phyloP scores from a whole-genome alignment of 2,113 vertebrate species.

The Hiodon tergisus region DNA sequence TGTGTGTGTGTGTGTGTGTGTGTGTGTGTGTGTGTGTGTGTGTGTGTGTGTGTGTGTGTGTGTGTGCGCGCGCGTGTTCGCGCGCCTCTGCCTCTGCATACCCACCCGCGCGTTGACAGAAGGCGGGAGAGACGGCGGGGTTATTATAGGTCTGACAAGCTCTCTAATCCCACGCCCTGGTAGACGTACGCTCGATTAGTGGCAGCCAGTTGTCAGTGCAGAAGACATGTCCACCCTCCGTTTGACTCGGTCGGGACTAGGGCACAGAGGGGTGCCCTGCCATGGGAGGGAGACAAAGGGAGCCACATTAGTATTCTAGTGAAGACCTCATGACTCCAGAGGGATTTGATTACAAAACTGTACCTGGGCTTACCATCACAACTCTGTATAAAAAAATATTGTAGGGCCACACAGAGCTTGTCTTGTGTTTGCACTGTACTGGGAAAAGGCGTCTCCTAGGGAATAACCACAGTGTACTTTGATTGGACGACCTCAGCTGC shows the following conservation, averaged over 20 bases:
- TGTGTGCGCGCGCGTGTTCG: not conserved
- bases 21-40: slow-evolving; percentile 29
- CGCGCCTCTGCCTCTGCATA: not conserved
- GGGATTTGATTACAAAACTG: slow-evolving; percentile 95
- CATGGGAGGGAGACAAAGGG: slow-evolving; percentile 59
- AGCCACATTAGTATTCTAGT: slow-evolving; percentile 87
- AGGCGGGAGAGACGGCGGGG: slow-evolving; percentile 14
- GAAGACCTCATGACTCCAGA: slow-evolving; percentile 85
- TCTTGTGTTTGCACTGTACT: slow-evolving; percentile 69
- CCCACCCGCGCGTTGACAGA: not conserved
- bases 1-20: slow-evolving; percentile 36
- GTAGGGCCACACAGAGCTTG: slow-evolving; percentile 81
- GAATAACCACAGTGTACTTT: not conserved
- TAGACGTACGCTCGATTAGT: slow-evolving; percentile 88
- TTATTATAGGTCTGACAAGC: slow-evolving; percentile 60
- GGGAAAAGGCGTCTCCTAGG: slow-evolving; percentile 36
- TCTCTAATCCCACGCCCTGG: slow-evolving; percentile 86
- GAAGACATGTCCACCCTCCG: slow-evolving; percentile 76
- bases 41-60: slow-evolving; percentile 13
- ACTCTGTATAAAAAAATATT: slow-evolving; percentile 86
- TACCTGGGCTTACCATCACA: slow-evolving; percentile 91
- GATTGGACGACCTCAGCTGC: not conserved
- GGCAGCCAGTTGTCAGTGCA: slow-evolving; percentile 86
- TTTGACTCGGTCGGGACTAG: slow-evolving; percentile 80
- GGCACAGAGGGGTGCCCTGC: slow-evolving; percentile 77